Evolutionary conservation across 1,140 invertebrate genomes (phyloP).

Genomic region (Drosophila lini): DNA sequence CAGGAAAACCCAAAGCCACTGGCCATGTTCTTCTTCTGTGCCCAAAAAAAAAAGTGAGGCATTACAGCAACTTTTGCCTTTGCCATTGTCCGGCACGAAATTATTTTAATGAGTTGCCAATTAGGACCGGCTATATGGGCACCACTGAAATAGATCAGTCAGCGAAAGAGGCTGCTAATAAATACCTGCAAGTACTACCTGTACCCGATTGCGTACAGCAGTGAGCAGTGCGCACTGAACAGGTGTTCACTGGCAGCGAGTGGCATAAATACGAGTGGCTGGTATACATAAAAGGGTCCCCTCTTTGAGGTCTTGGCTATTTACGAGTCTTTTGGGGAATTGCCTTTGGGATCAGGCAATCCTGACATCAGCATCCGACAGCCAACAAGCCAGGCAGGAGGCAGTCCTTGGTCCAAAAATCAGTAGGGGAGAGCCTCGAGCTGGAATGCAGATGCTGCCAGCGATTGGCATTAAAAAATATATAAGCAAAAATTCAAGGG

Average conservation of each 20-base stretch:
- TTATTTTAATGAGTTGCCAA: constrained; percentile 80
- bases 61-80: constrained; percentile 4
- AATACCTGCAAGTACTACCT: constrained; percentile 53
- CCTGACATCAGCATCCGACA: constrained; percentile 50
- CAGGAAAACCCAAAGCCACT: constrained; percentile 62
- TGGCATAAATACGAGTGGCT: constrained; percentile 60
- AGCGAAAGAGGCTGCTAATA: constrained; percentile 53
- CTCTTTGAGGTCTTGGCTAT: constrained; percentile 26
- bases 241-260: constrained; percentile 61
- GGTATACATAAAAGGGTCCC: constrained; percentile 34
- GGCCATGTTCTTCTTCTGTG: constrained; percentile 57
- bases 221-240: constrained; percentile 42
- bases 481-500: not conserved
- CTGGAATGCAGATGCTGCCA: constrained; percentile 40
- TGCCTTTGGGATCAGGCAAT: constrained; percentile 14
- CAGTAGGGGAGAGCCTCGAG: constrained; percentile 14
- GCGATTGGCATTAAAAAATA: constrained; percentile 10
- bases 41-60: constrained; percentile 32
- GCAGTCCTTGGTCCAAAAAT: constrained; percentile 11
- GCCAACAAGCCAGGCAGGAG: constrained; percentile 1
- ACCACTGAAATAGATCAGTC: constrained; percentile 64
- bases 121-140: constrained; percentile 36
- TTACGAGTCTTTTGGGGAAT: constrained; percentile 52
- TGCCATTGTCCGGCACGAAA: constrained; percentile 68
- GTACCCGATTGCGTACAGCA: constrained; percentile 54